phyloP scores from a whole-genome alignment of 2,113 vertebrate genomes.

The Telmatochromis sp. region DNA sequence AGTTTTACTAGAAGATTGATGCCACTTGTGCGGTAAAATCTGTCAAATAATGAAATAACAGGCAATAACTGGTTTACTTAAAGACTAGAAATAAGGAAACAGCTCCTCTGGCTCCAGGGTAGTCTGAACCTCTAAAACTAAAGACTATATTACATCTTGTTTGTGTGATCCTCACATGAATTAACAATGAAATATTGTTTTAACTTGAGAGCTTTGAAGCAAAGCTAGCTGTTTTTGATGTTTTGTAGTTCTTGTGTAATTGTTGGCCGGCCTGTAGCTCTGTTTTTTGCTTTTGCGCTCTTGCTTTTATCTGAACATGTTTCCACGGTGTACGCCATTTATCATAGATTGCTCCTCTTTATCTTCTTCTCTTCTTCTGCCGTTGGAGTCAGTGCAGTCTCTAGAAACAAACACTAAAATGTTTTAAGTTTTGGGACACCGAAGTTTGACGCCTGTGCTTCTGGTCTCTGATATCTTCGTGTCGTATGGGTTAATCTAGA shows the following conservation, averaged over 20 bases:
- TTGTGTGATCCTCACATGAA: not conserved
- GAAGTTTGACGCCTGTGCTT: not conserved
- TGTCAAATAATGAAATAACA: not conserved
- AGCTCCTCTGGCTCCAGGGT: not conserved
- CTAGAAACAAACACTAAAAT: not conserved
- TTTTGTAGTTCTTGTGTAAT: not conserved
- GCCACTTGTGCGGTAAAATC: not conserved
- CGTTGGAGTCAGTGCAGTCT: not conserved
- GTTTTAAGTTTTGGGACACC: not conserved
- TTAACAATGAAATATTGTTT: not conserved
- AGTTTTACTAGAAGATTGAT: not conserved
- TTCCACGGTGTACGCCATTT: not conserved
- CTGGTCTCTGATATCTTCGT: not conserved
- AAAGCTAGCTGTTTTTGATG: not conserved
- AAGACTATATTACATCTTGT: not conserved
- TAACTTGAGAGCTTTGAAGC: not conserved
- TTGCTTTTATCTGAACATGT: not conserved
- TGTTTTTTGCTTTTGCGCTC: not conserved
- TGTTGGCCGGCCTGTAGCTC: not conserved
- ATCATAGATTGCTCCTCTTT: not conserved
- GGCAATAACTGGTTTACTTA: not conserved
- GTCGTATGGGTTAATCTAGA: not conserved
- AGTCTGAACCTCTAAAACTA: not conserved
- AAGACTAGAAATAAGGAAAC: not conserved
- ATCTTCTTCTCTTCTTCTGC: not conserved